Base-by-base conservation (phyloP, 2,888 invertebrate species). In the Aquatica leii region DNA sequence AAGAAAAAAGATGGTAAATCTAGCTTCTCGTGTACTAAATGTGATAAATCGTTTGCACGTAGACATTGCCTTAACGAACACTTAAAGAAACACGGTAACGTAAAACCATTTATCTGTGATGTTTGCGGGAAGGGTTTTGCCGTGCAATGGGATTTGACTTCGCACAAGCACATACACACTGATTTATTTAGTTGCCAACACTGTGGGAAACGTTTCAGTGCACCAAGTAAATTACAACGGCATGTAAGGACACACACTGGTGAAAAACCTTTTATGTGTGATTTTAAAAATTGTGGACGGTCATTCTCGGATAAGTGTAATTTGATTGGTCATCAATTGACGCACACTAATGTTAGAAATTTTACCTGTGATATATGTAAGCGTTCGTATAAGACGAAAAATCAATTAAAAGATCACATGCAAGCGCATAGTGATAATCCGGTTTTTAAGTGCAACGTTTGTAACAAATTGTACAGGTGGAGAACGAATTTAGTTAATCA, bases 231-330 rank as follows among this genome's bases (percentile, higher is more conserved):
- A 70, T 70, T 82, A 31, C 75, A 78, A 56, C 70, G 82, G 18
- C 82, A 82, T 60, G 58, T 77, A 3, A 71, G 80, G 15, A 80
- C 74, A 0, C 82, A 82, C 66, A 81, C 80, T 1, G 79, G 81
- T 14, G 78, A 79, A 20, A 71, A 70, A 57, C 81, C 81, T 0
- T 81, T 77, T 61, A 59, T 73, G n/a, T 82, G 82, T 64, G 66
- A 70, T 52, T 67, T 73, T 31, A 69, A 73, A 18, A 70, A 75
- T 31, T 82, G 82, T 64, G 73, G 70, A 2, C 79, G 78, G 60
- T 74, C 78, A 1, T 82, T 82, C 65, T 74, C 78, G 1, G 81
- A 81, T 70, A 81, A 80, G 67, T 71, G 80, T n/a, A 82, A 82
- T 65, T 69, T 82, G 24, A 75, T 76, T 15, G 78, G 78, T 1